A percentile compares a stretch with the other conserved stretches of the same genome.
phyloP scores from a whole-genome alignment of 2,113 vertebrate species.

The Caracal caracal region DNA sequence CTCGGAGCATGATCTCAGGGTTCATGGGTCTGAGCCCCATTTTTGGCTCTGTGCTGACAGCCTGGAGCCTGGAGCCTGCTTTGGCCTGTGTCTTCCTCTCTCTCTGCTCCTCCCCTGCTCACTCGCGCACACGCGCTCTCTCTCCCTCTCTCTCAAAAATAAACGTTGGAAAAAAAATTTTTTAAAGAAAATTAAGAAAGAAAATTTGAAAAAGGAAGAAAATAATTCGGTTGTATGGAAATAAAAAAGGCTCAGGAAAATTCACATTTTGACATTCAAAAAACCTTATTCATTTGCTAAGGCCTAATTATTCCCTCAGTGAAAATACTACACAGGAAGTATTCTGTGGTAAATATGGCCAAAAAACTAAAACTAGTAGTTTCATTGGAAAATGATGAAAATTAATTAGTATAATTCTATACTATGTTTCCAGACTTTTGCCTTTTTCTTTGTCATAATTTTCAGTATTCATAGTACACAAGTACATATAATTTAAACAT shows the following conservation, averaged over 20 bases:
- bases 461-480: background rate
- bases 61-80: too few relatives aligned
- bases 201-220: background rate
- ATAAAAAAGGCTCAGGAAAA: background rate
- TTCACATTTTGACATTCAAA: background rate
- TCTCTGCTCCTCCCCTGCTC: too few relatives aligned
- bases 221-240: background rate
- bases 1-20: too few relatives aligned
- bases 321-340: background rate
- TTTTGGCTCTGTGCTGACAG: too few relatives aligned
- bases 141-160: too few relatives aligned
- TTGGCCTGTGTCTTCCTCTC: too few relatives aligned
- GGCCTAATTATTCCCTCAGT: background rate
- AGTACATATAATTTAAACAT: background rate
- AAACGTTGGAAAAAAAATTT: too few relatives aligned
- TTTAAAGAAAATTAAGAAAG: background rate
- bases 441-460: background rate
- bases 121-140: too few relatives aligned
- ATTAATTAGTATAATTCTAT: background rate
- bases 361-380: background rate
- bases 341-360: background rate
- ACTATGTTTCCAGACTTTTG: background rate
- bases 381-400: constrained; percentile 7
- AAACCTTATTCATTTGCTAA: background rate
- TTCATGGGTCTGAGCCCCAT: too few relatives aligned